Evolutionary conservation across 2,113 vertebrate genomes (phyloP).

Genomic region (Platycercus adscitus): DNA sequence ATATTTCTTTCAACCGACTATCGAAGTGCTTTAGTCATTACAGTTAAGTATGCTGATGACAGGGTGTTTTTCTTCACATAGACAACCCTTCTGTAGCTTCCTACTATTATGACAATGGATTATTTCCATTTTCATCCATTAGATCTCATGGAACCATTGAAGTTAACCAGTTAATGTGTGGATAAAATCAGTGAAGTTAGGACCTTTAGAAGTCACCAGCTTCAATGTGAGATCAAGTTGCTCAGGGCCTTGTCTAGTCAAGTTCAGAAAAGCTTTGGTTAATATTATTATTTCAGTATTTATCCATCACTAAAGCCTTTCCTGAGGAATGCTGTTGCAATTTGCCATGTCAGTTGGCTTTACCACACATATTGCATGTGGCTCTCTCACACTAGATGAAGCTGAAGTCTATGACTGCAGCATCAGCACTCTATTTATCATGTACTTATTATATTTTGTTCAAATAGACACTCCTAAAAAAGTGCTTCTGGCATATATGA

Average conservation of each 20-base stretch:
- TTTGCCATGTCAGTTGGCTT: background rate
- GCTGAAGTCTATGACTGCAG: background rate
- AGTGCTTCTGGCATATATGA: background rate
- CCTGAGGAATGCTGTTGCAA: background rate
- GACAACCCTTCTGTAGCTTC: background rate
- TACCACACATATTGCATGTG: background rate
- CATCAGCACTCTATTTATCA: background rate
- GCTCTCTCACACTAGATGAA: background rate
- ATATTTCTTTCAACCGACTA: background rate
- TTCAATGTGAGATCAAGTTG: background rate
- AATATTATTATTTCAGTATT: background rate
- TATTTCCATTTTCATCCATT: background rate
- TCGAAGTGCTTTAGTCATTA: background rate
- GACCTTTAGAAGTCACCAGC: background rate
- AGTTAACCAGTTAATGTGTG: background rate
- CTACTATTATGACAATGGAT: background rate
- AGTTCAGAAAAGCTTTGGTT: background rate
- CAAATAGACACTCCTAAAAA: background rate
- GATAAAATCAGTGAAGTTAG: background rate
- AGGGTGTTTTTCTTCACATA: background rate
- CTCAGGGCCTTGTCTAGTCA: background rate
- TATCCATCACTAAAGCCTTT: background rate
- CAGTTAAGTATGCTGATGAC: background rate
- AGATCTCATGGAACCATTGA: background rate
- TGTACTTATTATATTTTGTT: background rate